Base-by-base conservation (phyloP, 2,797 vertebrate species). In the Hoplostethus mediterraneus region DNA sequence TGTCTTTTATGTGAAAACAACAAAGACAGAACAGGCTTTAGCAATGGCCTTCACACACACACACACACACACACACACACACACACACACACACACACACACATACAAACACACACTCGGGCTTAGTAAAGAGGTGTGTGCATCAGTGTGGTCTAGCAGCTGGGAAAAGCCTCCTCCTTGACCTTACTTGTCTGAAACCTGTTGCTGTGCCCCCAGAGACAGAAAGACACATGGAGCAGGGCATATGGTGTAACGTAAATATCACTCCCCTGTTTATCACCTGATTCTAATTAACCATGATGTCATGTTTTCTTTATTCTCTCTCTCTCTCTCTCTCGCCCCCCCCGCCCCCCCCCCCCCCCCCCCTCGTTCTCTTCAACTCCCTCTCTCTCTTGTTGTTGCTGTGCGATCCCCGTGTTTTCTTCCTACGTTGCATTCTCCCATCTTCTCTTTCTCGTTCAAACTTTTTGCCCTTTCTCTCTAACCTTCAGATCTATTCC, bases 261-360 rank as follows among this genome's bases (percentile, higher is more conserved):
- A 95, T 86, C 88, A 87, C 85, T 83, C 82, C 61, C 78, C 86
- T 92, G 88, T 94, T 94, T 92, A 92, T 90, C 92, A 92, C 88
- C 93, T 94, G 94, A 95, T 92, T 94, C 90, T 92, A 91, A 95
- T 94, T 94, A 95, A 92, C 86, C 84, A 89, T 94, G 92, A 93
- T 90, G 92, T 94, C 91, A 94, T 89, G 90, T 75, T 90, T 91
- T 92, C 84, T 88, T 84, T 88, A 79, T 82, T 81, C 82, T 40
- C 54, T 64, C 75, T 68, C 73, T 67, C 71, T 74, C 81, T 64
- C 66, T 80, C 70, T 64, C 38, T 71, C 21, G 21, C 21, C 21
- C 21, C 21, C 21, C 21, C 21, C 1, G n/a, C n/a, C n/a, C 21
- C 21, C 21, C 21, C 21, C 21, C 21, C 21, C 21, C 21, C 21